A percentile compares a stretch with the other conserved stretches of the same genome.
Evolutionary conservation across 2,113 vertebrate species (phyloP).

Genomic region (Vidua chalybeata): DNA sequence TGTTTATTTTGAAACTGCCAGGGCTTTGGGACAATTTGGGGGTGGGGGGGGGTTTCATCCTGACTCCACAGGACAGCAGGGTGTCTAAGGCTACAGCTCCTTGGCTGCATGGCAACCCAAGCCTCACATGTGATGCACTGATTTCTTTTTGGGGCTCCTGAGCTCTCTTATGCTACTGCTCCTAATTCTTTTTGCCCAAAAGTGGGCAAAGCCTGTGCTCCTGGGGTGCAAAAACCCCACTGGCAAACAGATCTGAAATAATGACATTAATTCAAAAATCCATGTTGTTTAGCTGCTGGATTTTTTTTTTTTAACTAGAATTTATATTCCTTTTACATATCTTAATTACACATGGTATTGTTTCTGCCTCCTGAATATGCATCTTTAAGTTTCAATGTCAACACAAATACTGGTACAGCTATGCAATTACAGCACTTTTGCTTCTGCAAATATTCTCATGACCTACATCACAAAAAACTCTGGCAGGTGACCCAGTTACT

Average conservation of each 20-base stretch:
- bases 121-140: background rate
- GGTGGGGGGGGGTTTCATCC: background rate
- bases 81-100: background rate
- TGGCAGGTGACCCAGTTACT: constrained; percentile 35
- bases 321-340: background rate
- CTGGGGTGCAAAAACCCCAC: background rate
- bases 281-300: accelerated
- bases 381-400: background rate
- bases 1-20: background rate
- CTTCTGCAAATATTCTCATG: constrained; percentile 38
- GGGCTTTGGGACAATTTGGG: background rate
- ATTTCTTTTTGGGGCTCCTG: background rate
- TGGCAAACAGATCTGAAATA: background rate
- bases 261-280: background rate
- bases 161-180: background rate
- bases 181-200: background rate
- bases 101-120: accelerated
- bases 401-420: background rate
- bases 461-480: background rate
- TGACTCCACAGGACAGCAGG: background rate
- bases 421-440: background rate
- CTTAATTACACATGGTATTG: background rate
- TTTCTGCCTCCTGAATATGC: background rate
- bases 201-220: background rate
- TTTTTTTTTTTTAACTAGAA: background rate